Base-by-base conservation (phyloP, 2,797 vertebrate species). In the Hydrolagus colliei region DNA sequence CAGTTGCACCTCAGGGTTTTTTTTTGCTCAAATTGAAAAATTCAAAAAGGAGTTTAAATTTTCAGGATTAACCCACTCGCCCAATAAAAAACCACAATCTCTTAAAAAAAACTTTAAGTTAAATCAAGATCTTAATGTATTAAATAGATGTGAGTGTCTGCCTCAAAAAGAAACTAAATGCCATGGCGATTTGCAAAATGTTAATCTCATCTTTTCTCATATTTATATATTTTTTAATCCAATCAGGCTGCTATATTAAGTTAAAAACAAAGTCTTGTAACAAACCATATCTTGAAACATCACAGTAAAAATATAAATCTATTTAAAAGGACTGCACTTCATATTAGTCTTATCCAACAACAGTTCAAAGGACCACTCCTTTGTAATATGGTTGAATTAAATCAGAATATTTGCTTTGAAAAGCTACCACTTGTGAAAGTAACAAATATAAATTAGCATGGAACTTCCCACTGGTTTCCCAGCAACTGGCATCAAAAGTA, bases 341-440 rank as follows among this genome's bases (percentile, higher is more conserved):
- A 16, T 35, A 41, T 35, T 52, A 6, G 73, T 1, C 14, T 35
- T 9, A 8, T 18, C 32, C 27, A 80, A 4, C 12, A n/a, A 68
- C 16, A 68, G 63, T 41, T 82, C 27, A 41, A 82, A 82, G 63
- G 8, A 32, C 8, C 20, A 20, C 16, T 35, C 16, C 0, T 1
- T 35, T 32, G 11, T 2, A 68, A 65, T 4, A 0, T 9, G 14
- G 27, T 82, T 82, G 68, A 82, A 68, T 82, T 82, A 8, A 82
- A 80, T 27, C 77, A 80, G 68, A 82, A 67, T 18, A 82, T 82
- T 18, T 68, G 79, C 27, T 67, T 18, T 68, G 63, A 82, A 82
- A 65, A 65, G 63, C 16, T 82, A 41, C 27, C 2, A 9, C 32
- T 52, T 52, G 41, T 52, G 2, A 52, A 52, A 52, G 41, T 52